Evolutionary conservation across 2,888 invertebrate species (phyloP), one percentile per base, ranked within the genome.

Genomic region (Drosophila histrio): DNA sequence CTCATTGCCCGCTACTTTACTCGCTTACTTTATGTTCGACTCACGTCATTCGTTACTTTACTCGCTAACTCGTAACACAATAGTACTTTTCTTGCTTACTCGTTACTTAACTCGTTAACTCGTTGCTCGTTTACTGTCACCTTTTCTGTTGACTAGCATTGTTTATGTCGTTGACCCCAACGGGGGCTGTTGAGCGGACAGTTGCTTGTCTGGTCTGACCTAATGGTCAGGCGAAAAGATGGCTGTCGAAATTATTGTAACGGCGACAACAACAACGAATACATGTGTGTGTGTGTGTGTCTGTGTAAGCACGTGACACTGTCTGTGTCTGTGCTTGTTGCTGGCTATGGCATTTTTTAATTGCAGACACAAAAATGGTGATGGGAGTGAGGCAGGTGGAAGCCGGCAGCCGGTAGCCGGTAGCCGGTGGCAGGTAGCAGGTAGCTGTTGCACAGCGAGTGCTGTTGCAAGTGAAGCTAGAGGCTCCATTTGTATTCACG

Each of bases 171-270:
- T 64, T 75, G 76, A 75, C 75, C 75, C 38, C 46, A 30, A 26
- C 34, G 11, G n/a, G 34, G 19, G 19, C 21, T 22, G 28, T 2
- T 9, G 28, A 9, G 26, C 22, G 21, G 46, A 9, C 28, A 41
- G 32, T 13, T 15, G 30, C 28, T 15, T 38, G 41, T 41, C 22
- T 49, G 47, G 21, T 15, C 47, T 47, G 49, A 8, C 2, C 24
- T 26, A 47, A 17, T 54, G 59, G 71, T 57, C 60, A 58, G 77
- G 59, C 71, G 64, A 72, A 74, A 72, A 68, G 74, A 49, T 72
- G 75, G 60, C 72, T 77, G 78, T 77, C 78, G 61, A 77, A 77
- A 77, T 76, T 78, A 76, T 74, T 77, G 71, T 62, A 65, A 53
- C 63, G 57, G 61, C 57, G 61, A 62, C 70, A 77, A 50, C 72